Conservation (phyloP, 2,797 vertebrate genomes). For the Peromyscus attwateri region DNA sequence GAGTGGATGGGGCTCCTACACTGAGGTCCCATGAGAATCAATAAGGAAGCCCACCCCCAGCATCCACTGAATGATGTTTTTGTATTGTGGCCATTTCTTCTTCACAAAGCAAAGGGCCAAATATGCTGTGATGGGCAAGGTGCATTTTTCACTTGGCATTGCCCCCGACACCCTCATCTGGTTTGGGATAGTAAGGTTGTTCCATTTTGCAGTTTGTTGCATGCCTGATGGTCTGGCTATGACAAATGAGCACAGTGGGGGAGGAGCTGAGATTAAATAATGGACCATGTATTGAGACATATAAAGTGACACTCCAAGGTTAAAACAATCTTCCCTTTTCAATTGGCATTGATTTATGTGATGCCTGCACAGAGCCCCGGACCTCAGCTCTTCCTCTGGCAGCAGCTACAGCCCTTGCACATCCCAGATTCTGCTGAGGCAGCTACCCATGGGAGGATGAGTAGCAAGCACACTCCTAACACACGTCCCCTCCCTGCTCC, state of each 20-base stretch:
- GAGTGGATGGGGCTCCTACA: neutral
- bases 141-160: neutral
- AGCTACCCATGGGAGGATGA: neutral
- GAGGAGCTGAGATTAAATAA: constrained; percentile 62
- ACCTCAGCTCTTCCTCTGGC: neutral
- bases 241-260: neutral
- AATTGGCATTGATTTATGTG: constrained; percentile 73
- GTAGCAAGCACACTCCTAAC: neutral
- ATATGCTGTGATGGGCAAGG: neutral
- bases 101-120: neutral
- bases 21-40: neutral
- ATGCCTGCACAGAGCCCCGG: neutral
- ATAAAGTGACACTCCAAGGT: constrained; percentile 70
- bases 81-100: neutral
- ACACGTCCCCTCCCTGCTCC: neutral
- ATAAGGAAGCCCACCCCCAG: neutral
- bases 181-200: neutral
- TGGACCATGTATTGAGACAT: constrained; percentile 51
- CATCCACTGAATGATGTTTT: neutral
- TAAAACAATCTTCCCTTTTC: constrained; percentile 75
- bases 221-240: neutral
- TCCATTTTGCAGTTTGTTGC: constrained; percentile 45
- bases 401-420: neutral
- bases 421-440: constrained; percentile 54
- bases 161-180: neutral